These are phyloP conservation scores for Himalopsyche kuldschensis DNA, from an alignment of 2,888 invertebrate genomes.

Conservation along the genomic window DNA sequence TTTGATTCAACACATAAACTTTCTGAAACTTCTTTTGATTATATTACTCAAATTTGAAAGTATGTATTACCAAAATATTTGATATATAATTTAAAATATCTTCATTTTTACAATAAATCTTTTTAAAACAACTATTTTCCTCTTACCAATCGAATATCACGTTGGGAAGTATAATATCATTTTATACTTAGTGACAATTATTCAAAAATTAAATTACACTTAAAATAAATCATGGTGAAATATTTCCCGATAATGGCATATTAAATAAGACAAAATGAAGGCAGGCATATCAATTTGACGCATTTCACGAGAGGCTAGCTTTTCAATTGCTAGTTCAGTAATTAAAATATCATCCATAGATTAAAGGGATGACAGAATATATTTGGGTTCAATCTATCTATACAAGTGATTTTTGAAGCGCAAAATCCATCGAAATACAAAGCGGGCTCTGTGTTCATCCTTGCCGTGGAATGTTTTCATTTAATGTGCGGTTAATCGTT, in stretches of 20 bases:
- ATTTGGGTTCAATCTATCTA: not conserved
- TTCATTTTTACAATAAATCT: too few species aligned
- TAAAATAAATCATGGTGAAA: not conserved
- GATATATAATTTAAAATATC: too few species aligned
- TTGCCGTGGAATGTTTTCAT: constrained; percentile 4
- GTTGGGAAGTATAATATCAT: too few species aligned
- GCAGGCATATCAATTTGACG: not conserved
- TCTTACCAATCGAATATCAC: too few species aligned
- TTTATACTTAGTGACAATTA: too few species aligned
- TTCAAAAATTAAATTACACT: too few species aligned
- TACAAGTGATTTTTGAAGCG: not conserved
- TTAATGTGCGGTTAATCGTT: not conserved
- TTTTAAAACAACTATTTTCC: too few species aligned
- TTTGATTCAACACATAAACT: too few species aligned
- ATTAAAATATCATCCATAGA: not conserved
- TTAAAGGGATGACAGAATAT: not conserved
- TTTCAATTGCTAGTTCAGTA: not conserved
- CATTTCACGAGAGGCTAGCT: not conserved
- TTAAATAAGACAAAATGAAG: not conserved
- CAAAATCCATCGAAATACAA: not conserved
- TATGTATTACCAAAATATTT: too few species aligned
- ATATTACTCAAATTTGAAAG: too few species aligned
- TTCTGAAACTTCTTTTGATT: too few species aligned
- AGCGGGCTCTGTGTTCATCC: not conserved
- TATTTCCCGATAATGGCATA: not conserved